phyloP scores from a whole-genome alignment of 2,797 vertebrate species.

The Sebastes trivittatus region DNA sequence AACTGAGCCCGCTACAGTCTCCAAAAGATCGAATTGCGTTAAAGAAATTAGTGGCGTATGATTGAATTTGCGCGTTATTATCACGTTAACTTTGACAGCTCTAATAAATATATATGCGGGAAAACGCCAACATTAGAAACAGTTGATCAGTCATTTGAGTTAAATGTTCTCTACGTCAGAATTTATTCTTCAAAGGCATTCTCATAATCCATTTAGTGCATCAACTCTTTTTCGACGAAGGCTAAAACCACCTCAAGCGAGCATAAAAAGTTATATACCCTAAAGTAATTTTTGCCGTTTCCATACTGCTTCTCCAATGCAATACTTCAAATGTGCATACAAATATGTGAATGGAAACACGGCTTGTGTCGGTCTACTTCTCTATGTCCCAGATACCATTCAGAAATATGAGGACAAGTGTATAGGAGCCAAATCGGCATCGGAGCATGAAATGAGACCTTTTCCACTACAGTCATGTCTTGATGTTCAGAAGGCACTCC shows the following conservation, averaged over 20 bases:
- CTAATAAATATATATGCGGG: background rate
- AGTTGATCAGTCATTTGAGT: background rate
- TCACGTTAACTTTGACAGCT: too few species aligned
- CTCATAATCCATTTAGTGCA: too few species aligned
- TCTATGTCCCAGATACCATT: background rate
- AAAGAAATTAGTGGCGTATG: too few species aligned
- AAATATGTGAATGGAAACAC: background rate
- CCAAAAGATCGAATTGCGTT: too few species aligned
- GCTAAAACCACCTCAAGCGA: background rate
- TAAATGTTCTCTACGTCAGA: background rate
- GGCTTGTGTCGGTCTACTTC: background rate
- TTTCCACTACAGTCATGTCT: slow-evolving; percentile 10
- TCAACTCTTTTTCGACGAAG: too few species aligned
- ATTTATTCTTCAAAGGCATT: background rate
- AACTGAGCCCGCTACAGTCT: too few species aligned
- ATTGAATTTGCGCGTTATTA: too few species aligned
- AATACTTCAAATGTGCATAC: background rate
- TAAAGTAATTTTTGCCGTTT: too few species aligned
- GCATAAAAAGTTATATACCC: background rate
- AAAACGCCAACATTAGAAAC: too few species aligned
- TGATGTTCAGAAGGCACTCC: slow-evolving; percentile 8
- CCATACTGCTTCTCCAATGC: too few species aligned
- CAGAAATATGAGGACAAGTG: background rate
- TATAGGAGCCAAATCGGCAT: background rate
- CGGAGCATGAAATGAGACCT: slow-evolving; percentile 9